Percentiles rank a stretch among this genome's conserved stretches.
Conservation (phyloP, 2,113 vertebrate species). For the Caranx ignobilis region DNA sequence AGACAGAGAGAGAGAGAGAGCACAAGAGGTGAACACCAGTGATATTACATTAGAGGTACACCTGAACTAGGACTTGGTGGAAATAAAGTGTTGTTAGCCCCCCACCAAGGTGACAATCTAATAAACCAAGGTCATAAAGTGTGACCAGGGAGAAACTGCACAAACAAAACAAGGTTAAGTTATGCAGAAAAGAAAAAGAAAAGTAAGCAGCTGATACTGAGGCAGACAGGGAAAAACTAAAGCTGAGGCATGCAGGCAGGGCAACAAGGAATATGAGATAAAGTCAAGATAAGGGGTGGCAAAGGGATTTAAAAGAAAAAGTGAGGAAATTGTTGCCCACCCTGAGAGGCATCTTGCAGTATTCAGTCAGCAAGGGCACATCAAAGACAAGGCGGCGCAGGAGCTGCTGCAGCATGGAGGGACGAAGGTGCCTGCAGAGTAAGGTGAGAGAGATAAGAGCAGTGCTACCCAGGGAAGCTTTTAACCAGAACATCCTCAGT, state of each 20-base stretch:
- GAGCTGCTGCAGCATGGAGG: conserved; percentile 97
- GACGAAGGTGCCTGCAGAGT: conserved; percentile 90
- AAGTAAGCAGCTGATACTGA: background rate
- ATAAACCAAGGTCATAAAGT: background rate
- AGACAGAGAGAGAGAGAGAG: background rate
- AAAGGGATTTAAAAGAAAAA: conserved; percentile 20
- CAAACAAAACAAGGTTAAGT: background rate
- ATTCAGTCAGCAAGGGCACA: conserved; percentile 95
- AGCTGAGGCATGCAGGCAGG: background rate
- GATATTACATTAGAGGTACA: conserved; percentile 9
- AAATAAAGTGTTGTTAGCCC: conserved; percentile 14
- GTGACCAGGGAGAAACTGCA: background rate
- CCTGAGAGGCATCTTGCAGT: conserved; percentile 99
- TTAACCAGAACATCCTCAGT: conserved; percentile 21
- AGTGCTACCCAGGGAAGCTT: conserved; percentile 11
- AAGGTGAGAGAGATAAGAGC: conserved; percentile 55
- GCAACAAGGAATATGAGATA: background rate
- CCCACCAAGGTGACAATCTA: background rate
- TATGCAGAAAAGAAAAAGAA: background rate
- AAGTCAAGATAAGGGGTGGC: background rate
- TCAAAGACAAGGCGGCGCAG: conserved; percentile 96
- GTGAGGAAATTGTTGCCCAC: conserved; percentile 78
- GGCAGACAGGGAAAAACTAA: background rate
- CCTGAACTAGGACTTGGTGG: background rate
- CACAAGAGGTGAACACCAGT: background rate